Conservation (phyloP, 2,797 vertebrate genomes). For the Pseudopleuronectes americanus region DNA sequence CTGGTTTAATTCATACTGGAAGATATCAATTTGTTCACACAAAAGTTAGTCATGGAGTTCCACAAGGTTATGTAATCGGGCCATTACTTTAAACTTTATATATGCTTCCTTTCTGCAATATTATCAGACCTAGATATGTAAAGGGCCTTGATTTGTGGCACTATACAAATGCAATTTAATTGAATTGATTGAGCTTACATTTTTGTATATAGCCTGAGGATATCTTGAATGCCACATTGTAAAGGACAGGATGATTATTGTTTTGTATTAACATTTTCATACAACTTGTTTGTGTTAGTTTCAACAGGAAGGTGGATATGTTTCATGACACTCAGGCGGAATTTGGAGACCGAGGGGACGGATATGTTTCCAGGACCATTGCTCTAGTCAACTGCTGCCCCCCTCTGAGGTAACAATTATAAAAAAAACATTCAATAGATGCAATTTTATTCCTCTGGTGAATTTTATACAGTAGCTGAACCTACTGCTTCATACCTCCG, state of each 20-base stretch:
- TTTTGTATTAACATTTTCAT: slow-evolving; percentile 17
- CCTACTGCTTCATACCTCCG: not conserved
- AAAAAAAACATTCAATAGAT: not conserved
- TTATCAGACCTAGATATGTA: too few relatives aligned
- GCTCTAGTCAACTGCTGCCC: slow-evolving; percentile 92
- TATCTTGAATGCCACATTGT: not conserved
- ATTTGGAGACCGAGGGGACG: slow-evolving; percentile 81
- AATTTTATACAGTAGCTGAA: not conserved
- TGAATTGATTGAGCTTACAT: too few relatives aligned
- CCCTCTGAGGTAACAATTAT: slow-evolving; percentile 85
- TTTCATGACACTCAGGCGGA: slow-evolving; percentile 88
- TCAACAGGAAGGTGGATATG: slow-evolving; percentile 91
- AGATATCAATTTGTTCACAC: too few relatives aligned
- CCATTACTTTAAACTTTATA: too few relatives aligned
- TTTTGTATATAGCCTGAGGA: not conserved
- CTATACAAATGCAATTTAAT: too few relatives aligned
- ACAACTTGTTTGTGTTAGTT: slow-evolving; percentile 70
- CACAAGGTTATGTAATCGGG: too few relatives aligned
- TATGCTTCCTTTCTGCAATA: too few relatives aligned
- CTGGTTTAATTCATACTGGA: too few relatives aligned
- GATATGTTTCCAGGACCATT: slow-evolving; percentile 87
- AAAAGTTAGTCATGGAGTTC: too few relatives aligned
- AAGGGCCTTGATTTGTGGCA: too few relatives aligned
- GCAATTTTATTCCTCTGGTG: not conserved
- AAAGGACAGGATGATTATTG: not conserved